Conservation (phyloP, 2,113 vertebrate species). For the Neoarius graeffei region DNA sequence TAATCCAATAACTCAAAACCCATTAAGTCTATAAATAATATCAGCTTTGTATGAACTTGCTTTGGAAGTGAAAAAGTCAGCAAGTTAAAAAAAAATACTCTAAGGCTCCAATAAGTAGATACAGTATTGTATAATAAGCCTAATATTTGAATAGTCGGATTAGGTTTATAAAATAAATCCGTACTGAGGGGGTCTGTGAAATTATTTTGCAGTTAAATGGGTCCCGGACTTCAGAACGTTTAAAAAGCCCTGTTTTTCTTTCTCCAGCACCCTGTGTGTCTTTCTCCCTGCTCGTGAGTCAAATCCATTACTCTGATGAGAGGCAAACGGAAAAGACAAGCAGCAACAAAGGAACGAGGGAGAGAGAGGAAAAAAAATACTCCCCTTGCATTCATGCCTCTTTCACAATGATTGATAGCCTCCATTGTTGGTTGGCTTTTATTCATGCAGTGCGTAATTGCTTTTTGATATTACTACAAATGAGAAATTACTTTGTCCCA, state of each 20-base stretch:
- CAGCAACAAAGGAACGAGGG: slow-evolving; percentile 46
- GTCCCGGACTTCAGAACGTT: not conserved
- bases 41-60: not conserved
- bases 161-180: not conserved
- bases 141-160: not conserved
- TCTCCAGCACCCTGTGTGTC: slow-evolving; percentile 2
- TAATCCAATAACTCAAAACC: not conserved
- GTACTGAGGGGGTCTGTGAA: not conserved
- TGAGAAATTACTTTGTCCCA: slow-evolving; percentile 72
- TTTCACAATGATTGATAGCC: slow-evolving; percentile 68
- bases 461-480: slow-evolving; percentile 77
- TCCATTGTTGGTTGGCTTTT: slow-evolving; percentile 73
- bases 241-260: not conserved
- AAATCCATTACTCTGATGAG: slow-evolving; percentile 21
- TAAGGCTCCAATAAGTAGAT: not conserved
- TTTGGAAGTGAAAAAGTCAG: not conserved
- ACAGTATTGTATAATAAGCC: not conserved
- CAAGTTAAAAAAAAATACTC: not conserved
- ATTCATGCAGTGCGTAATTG: slow-evolving; percentile 71
- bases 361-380: slow-evolving; percentile 48
- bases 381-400: slow-evolving; percentile 45
- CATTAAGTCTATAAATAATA: not conserved
- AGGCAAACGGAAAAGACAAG: slow-evolving; percentile 37
- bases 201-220: not conserved
- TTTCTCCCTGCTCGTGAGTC: slow-evolving; percentile 7